phyloP scores from a whole-genome alignment of 1,140 invertebrate genomes.

The Cydia pomonella region DNA sequence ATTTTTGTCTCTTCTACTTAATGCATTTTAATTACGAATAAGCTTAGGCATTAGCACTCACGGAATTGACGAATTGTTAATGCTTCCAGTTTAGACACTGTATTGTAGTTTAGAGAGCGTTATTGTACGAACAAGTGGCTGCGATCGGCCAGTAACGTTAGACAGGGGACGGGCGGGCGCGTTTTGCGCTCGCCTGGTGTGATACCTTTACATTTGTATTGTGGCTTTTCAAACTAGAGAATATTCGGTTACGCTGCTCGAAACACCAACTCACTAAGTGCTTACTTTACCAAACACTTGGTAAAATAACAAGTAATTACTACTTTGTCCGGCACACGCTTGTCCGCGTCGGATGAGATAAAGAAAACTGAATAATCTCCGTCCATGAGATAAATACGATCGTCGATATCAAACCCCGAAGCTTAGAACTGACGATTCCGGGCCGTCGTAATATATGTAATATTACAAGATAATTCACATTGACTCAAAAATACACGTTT shows the following conservation, averaged over 20 bases:
- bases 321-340: background rate
- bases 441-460: background rate
- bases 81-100: constrained; percentile 71
- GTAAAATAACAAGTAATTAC: constrained; percentile 9
- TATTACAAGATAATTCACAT: background rate
- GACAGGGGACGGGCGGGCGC: constrained; percentile 22
- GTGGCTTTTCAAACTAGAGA: constrained; percentile 30
- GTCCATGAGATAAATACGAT: constrained; percentile 58
- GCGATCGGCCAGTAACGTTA: constrained; percentile 1
- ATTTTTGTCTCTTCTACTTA: constrained; percentile 53
- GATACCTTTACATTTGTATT: constrained; percentile 26
- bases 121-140: background rate
- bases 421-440: constrained; percentile 10
- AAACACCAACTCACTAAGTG: constrained; percentile 42
- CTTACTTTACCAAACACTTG: constrained; percentile 21
- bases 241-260: constrained; percentile 29
- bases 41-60: constrained; percentile 72
- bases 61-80: constrained; percentile 74
- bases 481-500: constrained; percentile 15
- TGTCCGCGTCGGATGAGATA: background rate
- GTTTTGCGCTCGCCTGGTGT: constrained; percentile 2
- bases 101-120: constrained; percentile 51
- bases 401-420: constrained; percentile 33
- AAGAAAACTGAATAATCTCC: constrained; percentile 51
- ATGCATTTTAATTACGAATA: constrained; percentile 54